phyloP scores from a whole-genome alignment of 2,797 vertebrate genomes.

The Phataginus tricuspis region DNA sequence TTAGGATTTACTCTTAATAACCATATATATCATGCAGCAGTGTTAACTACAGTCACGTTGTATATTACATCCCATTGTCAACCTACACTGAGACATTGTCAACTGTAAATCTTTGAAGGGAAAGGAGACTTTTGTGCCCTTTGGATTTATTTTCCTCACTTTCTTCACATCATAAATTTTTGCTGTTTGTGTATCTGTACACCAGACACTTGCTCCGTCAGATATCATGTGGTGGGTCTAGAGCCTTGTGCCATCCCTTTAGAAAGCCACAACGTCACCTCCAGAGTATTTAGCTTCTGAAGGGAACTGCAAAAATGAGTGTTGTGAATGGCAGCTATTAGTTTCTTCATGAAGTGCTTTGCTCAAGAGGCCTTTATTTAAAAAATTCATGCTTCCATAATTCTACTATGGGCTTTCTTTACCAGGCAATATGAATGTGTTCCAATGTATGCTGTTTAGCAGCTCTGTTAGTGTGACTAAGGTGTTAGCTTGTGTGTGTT shows the following conservation, averaged over 20 bases:
- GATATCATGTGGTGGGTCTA: background rate
- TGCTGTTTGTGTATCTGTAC: background rate
- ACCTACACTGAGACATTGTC: background rate
- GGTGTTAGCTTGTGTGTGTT: background rate
- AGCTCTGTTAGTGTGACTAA: background rate
- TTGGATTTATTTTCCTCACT: slow-evolving; percentile 10
- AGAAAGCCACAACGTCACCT: background rate
- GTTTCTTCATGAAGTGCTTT: background rate
- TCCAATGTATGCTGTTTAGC: background rate
- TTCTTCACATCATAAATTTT: background rate
- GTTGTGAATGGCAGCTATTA: background rate
- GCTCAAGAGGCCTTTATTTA: background rate
- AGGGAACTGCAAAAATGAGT: background rate
- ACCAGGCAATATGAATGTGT: background rate
- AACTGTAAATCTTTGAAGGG: background rate
- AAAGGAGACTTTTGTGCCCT: background rate
- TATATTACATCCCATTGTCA: background rate
- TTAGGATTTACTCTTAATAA: background rate
- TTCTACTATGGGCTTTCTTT: background rate
- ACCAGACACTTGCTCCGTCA: background rate
- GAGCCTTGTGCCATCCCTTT: background rate
- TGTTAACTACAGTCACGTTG: background rate
- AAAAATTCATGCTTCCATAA: background rate
- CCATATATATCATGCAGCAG: background rate
- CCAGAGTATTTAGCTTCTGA: background rate